A percentile compares a stretch with the other conserved stretches of the same genome.
These are phyloP conservation scores for Catharus minimus DNA, from an alignment of 2,113 vertebrate genomes.

Conservation along the genomic window DNA sequence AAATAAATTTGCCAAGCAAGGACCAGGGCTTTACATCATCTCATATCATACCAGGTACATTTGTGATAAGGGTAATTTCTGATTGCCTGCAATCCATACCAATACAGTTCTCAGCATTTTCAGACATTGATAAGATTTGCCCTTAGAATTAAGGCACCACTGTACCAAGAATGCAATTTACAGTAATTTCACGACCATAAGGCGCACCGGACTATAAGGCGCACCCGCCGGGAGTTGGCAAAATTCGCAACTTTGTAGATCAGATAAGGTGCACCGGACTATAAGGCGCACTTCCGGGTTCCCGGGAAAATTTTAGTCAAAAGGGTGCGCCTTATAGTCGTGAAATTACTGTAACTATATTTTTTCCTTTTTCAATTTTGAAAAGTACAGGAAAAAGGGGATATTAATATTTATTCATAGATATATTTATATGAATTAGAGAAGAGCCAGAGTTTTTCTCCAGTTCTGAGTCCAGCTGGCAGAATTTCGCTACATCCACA, in stretches of 20 bases:
- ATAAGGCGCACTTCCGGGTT: no score
- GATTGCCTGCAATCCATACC: neutral
- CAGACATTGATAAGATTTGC: neutral
- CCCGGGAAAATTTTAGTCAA: no score
- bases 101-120: neutral
- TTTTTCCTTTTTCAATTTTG: neutral
- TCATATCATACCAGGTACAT: neutral
- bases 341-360: no score
- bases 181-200: no score
- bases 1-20: neutral
- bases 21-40: neutral
- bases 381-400: neutral
- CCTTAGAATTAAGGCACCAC: neutral
- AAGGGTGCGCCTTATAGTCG: no score
- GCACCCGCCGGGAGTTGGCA: no score
- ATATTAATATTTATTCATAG: neutral
- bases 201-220: no score
- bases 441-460: neutral
- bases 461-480: constrained; percentile 19
- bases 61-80: neutral
- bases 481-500: neutral
- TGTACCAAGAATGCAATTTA: neutral
- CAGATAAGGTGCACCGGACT: no score
- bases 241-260: no score
- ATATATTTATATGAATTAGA: neutral